phyloP scores from a whole-genome alignment of 2,113 vertebrate species.

The Microtus montanus region DNA sequence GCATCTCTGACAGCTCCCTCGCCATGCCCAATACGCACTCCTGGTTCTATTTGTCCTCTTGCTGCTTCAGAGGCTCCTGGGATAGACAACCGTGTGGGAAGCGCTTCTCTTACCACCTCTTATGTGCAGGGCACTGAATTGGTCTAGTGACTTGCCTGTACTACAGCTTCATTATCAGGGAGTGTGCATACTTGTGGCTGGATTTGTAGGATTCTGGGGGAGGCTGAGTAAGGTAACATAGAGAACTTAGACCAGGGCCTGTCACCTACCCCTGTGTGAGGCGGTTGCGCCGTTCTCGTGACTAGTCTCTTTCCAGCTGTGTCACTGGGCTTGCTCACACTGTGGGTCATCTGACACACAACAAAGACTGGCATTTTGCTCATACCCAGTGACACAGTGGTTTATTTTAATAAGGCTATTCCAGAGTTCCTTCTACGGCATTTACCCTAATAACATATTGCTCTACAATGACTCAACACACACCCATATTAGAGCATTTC shows the following conservation, averaged over 20 bases:
- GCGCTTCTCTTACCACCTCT: not conserved
- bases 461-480: slow-evolving; percentile 66
- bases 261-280: not conserved
- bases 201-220: not conserved
- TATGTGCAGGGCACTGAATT: not conserved
- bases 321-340: slow-evolving; percentile 43
- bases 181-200: not conserved
- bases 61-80: not conserved
- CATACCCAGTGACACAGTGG: slow-evolving; percentile 65
- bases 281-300: not conserved
- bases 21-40: not conserved
- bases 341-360: slow-evolving; percentile 64
- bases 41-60: not conserved
- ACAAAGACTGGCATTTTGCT: slow-evolving; percentile 69
- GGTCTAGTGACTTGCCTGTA: not conserved
- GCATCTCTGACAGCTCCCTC: not conserved
- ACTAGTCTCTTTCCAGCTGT: slow-evolving; percentile 45
- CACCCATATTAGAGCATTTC: slow-evolving; percentile 59
- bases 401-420: slow-evolving; percentile 76
- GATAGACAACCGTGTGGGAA: not conserved
- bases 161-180: not conserved
- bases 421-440: slow-evolving; percentile 64
- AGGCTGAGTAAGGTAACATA: not conserved
- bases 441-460: slow-evolving; percentile 39
- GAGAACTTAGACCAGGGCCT: not conserved